Conservation (phyloP, 1,140 invertebrate species). For the Megalopta genalis region DNA sequence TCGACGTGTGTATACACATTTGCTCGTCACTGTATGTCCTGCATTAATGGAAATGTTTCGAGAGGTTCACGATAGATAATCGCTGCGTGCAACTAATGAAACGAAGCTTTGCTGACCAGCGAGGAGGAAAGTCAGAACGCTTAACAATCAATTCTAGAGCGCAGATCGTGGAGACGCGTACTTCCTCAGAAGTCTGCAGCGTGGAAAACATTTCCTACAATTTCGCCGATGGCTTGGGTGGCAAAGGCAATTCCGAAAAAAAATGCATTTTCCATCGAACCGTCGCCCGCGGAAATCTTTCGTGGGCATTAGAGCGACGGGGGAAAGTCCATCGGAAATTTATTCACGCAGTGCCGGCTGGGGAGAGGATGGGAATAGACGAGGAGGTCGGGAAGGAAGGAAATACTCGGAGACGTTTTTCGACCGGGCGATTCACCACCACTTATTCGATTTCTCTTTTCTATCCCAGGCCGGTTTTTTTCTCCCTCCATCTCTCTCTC, state of each 20-base stretch:
- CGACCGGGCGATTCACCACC: slow-evolving; percentile 29
- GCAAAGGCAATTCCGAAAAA: slow-evolving; percentile 2
- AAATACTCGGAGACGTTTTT: slow-evolving; percentile 38
- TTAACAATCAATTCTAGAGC: neutral
- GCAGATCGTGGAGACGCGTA: too few relatives aligned
- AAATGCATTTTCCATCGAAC: slow-evolving; percentile 1
- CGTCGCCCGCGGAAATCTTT: neutral
- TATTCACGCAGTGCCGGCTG: slow-evolving; percentile 22
- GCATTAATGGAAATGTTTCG: too few relatives aligned
- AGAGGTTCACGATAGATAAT: too few relatives aligned
- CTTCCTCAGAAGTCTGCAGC: neutral
- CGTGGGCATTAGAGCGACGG: slow-evolving; percentile 1
- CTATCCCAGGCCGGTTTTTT: neutral
- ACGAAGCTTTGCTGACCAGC: too few relatives aligned
- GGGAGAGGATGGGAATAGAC: neutral
- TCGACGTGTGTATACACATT: too few relatives aligned
- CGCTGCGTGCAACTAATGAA: too few relatives aligned
- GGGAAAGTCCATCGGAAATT: slow-evolving; percentile 33
- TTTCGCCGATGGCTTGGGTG: neutral
- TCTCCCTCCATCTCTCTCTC: neutral
- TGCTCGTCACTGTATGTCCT: too few relatives aligned
- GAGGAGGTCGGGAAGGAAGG: neutral
- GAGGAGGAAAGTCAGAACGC: too few relatives aligned
- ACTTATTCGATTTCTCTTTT: slow-evolving; percentile 40
- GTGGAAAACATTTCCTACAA: neutral